Evolutionary conservation across 2,888 invertebrate species (phyloP).

Genomic region (Cloeon dipterum): DNA sequence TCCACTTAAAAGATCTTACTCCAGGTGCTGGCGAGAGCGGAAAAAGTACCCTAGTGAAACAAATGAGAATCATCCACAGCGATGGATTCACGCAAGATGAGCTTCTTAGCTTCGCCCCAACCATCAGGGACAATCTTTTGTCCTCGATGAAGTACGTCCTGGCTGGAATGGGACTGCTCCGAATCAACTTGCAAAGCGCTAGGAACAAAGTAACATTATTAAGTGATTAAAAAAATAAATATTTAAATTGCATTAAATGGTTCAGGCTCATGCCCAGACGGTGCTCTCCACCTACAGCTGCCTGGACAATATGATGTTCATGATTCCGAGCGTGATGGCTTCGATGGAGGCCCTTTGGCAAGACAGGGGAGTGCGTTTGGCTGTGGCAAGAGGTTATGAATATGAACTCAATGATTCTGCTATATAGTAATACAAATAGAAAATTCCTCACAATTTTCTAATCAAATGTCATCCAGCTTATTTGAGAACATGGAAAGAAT

Average conservation of each 20-base stretch:
- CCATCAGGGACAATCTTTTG: constrained; percentile 35
- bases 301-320: constrained; percentile 28
- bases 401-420: constrained; percentile 43
- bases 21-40: constrained; percentile 41
- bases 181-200: constrained; percentile 33
- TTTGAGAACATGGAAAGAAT: constrained; percentile 43
- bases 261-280: constrained; percentile 23
- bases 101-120: constrained; percentile 33
- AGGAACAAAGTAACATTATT: constrained; percentile 24
- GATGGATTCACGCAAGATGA: constrained; percentile 37
- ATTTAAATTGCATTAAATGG: not conserved
- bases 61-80: constrained; percentile 45
- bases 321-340: constrained; percentile 25
- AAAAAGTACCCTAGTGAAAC: constrained; percentile 40
- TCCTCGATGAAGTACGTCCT: constrained; percentile 43
- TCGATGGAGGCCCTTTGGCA: constrained; percentile 33
- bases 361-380: constrained; percentile 33
- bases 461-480: constrained; percentile 20
- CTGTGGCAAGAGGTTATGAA: constrained; percentile 39
- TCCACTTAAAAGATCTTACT: too few relatives aligned
- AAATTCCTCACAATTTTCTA: not conserved
- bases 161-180: constrained; percentile 35
- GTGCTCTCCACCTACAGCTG: constrained; percentile 25
- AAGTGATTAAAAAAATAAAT: not conserved
- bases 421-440: constrained; percentile 27